Base-by-base conservation (phyloP, 1,140 invertebrate species). In the Lutraria rhynchaena region DNA sequence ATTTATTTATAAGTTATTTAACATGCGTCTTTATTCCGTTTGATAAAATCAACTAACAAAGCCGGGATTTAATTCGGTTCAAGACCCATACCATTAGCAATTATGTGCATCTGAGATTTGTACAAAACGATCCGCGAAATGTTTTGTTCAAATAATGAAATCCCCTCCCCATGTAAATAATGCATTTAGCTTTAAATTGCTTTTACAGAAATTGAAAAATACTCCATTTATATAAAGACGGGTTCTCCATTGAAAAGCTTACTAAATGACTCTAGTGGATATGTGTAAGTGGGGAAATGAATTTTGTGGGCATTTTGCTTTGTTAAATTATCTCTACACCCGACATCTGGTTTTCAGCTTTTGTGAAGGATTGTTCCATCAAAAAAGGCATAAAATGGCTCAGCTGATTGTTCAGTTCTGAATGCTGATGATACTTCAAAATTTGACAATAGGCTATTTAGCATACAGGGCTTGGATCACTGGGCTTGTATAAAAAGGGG, bases 1-100 rank as follows among this genome's bases (percentile, higher is more conserved):
- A 70, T 80, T 80, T 80, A 80, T 80, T 80, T 80, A 80, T 69
- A 57, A 67, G 63, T 80, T 65, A 80, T 80, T 80, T 80, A 65
- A 70, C 46, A 70, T 70, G 49, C 37, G 49, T 37, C 53, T 33
- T 51, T 71, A 44, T 35, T 74, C 53, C 44, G 37, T 74, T 74
- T 58, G 71, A 74, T 58, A 31, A 41, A 67, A 57, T 46, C 37
- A 74, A 58, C 57, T 41, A 74, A 74, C 71, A 74, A 74, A 74
- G 71, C 31, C n/a, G 22, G 27, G 55, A 74, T 60, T 60, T 41
- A 46, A 58, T 58, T 57, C 57, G 31, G 71, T 74, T 74, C 53
- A 60, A 58, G 57, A 55, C 53, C 71, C 55, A 55, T 37, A 74
- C 53, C 31, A 46, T 57, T 74, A 58, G 53, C 55, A 74, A 74